These are phyloP conservation scores for Leucophora obtusa DNA, from an alignment of 2,888 invertebrate genomes.

Conservation along the genomic window DNA sequence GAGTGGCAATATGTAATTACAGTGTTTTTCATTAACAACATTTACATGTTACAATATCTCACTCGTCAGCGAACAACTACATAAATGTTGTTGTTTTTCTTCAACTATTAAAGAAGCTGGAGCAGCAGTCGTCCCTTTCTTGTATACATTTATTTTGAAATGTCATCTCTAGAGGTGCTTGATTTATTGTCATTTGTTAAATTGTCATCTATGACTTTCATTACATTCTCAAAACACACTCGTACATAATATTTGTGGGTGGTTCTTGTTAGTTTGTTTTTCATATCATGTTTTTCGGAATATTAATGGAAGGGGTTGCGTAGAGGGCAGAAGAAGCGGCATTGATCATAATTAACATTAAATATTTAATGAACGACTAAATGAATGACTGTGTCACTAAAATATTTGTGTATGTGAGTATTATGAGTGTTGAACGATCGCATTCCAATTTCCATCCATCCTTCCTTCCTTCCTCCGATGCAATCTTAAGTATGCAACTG, in stretches of 20 bases:
- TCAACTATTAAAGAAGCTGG: not conserved
- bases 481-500: slow-evolving; percentile 70
- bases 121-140: not conserved
- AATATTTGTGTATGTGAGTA: slow-evolving; percentile 11
- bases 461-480: slow-evolving; percentile 66
- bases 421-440: slow-evolving; percentile 61
- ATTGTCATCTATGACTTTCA: slow-evolving; percentile 65
- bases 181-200: slow-evolving; percentile 73
- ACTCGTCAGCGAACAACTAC: slow-evolving; percentile 64
- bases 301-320: slow-evolving; percentile 75
- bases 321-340: slow-evolving; percentile 69
- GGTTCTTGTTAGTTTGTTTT: slow-evolving; percentile 65
- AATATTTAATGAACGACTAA: slow-evolving; percentile 25
- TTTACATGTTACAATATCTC: slow-evolving; percentile 74
- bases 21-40: slow-evolving; percentile 77
- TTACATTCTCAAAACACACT: slow-evolving; percentile 30
- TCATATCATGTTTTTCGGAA: too few species aligned
- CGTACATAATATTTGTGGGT: slow-evolving; percentile 69
- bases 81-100: slow-evolving; percentile 5
- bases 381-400: slow-evolving; percentile 23
- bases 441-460: slow-evolving; percentile 43
- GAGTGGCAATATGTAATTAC: slow-evolving; percentile 73
- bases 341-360: slow-evolving; percentile 70
- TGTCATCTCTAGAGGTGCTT: slow-evolving; percentile 53
- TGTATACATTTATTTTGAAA: slow-evolving; percentile 17